Evolutionary conservation across 2,888 invertebrate species (phyloP).

Genomic region (Coelogynopora nodosa): DNA sequence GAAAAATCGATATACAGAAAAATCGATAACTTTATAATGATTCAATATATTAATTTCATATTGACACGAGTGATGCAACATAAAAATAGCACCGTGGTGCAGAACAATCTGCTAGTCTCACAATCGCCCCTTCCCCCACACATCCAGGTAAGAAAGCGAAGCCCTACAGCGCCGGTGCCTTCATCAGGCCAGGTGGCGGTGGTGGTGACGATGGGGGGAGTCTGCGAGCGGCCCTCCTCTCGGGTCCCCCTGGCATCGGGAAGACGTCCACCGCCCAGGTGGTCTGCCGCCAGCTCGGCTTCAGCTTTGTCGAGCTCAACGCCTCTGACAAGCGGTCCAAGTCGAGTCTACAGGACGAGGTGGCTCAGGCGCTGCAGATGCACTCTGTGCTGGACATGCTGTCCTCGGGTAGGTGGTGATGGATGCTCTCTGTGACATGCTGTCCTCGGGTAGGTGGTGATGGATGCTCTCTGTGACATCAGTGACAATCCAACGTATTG

Average conservation of each 20-base stretch:
- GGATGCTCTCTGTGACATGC: background rate
- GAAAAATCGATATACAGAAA: too few relatives aligned
- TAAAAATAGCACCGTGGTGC: too few relatives aligned
- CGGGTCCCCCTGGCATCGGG: conserved; percentile 94
- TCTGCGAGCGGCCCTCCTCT: conserved; percentile 84
- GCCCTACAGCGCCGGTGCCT: conserved; percentile 33
- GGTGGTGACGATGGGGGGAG: conserved; percentile 71
- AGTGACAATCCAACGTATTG: background rate
- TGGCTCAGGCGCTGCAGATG: conserved; percentile 68
- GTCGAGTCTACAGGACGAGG: conserved; percentile 75
- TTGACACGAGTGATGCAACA: too few relatives aligned
- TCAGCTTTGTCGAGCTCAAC: conserved; percentile 87
- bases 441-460: background rate
- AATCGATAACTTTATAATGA: too few relatives aligned
- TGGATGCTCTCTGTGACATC: background rate
- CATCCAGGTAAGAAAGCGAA: conserved; percentile 32
- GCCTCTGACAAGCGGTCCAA: conserved; percentile 94
- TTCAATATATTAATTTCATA: too few relatives aligned
- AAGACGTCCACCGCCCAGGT: conserved; percentile 63
- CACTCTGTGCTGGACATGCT: conserved; percentile 34
- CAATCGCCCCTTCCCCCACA: background rate
- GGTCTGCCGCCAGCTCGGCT: conserved; percentile 80
- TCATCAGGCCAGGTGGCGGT: background rate
- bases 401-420: background rate
- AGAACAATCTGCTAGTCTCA: background rate